phyloP scores from a whole-genome alignment of 2,113 vertebrate species.

The Chauna torquata region DNA sequence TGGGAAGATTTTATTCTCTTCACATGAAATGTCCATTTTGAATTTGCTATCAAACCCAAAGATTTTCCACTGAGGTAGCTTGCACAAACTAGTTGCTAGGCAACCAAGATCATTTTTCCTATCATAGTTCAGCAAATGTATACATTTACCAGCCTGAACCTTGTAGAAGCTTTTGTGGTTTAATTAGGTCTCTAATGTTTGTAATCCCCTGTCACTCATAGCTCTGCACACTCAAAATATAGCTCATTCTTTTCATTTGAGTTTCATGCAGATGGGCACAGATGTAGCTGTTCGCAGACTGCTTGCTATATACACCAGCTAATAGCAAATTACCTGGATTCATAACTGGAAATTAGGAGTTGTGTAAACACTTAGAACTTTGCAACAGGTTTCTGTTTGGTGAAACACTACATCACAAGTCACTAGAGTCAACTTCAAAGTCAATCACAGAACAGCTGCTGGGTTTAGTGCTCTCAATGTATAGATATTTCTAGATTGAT shows the following conservation, averaged over 20 bases:
- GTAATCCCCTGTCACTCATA: not conserved
- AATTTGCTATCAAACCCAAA: conserved; percentile 1
- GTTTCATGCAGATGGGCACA: not conserved
- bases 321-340: not conserved
- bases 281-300: not conserved
- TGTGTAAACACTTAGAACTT: not conserved
- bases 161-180: not conserved
- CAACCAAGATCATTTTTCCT: conserved; percentile 34
- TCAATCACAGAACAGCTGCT: not conserved
- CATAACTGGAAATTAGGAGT: not conserved
- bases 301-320: not conserved
- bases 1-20: not conserved
- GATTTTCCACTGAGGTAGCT: conserved; percentile 1
- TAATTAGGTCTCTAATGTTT: conserved; percentile 36
- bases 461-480: not conserved
- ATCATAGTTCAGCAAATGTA: not conserved
- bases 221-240: not conserved
- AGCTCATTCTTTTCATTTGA: not conserved
- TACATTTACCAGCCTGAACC: not conserved
- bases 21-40: not conserved
- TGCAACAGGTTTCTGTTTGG: not conserved
- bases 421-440: not conserved
- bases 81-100: conserved; percentile 43
- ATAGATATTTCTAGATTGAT: not conserved
- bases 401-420: not conserved